Evolutionary conservation across 2,888 invertebrate species (phyloP).

Genomic region (Spilarctia lutea): DNA sequence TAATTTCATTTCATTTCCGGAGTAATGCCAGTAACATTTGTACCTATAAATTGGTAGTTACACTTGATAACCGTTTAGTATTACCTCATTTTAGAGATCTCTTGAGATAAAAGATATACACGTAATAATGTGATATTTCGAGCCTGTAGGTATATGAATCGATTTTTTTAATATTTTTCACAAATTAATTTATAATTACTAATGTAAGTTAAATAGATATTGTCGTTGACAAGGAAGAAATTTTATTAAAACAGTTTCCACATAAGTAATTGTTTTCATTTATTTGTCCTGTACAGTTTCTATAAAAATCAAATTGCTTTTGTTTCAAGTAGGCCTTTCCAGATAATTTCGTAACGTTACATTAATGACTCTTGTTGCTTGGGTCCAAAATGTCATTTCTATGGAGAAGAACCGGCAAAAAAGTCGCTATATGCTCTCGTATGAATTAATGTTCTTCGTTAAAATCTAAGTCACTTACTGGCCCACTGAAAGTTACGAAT

Average conservation of each 20-base stretch:
- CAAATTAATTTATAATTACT: neutral
- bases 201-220: neutral
- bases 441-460: neutral
- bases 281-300: neutral
- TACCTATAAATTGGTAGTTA: neutral
- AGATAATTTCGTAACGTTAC: too few relatives aligned
- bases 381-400: too few relatives aligned
- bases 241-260: neutral
- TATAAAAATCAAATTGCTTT: too few relatives aligned
- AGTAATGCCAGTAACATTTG: neutral
- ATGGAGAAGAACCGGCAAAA: too few relatives aligned
- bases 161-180: neutral
- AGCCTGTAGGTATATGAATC: neutral
- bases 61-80: neutral
- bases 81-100: neutral
- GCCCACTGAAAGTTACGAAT: too few relatives aligned
- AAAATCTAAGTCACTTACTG: too few relatives aligned
- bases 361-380: too few relatives aligned
- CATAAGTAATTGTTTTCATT: neutral
- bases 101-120: neutral
- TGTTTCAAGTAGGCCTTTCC: too few relatives aligned
- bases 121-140: neutral
- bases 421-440: neutral
- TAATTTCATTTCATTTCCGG: too few relatives aligned
- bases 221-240: neutral